Conservation (phyloP, 1,140 invertebrate genomes). For the Hyposmocoma kahamanoa region DNA sequence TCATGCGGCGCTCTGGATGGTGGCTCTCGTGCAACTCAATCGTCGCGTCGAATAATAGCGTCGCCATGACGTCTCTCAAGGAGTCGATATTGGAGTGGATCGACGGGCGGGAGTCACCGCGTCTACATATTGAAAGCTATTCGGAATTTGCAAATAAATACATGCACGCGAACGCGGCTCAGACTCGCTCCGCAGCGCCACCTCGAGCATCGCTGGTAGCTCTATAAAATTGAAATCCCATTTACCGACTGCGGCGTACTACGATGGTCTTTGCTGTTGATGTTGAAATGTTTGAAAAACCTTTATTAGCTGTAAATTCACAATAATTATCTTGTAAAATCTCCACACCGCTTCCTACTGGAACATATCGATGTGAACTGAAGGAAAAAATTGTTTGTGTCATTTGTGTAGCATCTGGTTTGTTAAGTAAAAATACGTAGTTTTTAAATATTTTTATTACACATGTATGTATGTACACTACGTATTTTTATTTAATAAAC, state of each 20-base stretch:
- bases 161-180: constrained; percentile 41
- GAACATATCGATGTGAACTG: too few species aligned
- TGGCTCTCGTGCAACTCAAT: constrained; percentile 44
- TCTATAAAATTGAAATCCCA: constrained; percentile 67
- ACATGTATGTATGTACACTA: too few species aligned
- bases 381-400: too few species aligned
- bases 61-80: constrained; percentile 45
- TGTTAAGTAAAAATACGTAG: too few species aligned
- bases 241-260: constrained; percentile 44
- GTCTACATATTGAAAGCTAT: constrained; percentile 70
- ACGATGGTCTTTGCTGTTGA: constrained; percentile 44
- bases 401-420: too few species aligned
- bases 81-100: constrained; percentile 64
- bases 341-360: too few species aligned
- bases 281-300: too few species aligned
- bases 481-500: too few species aligned
- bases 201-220: constrained; percentile 49
- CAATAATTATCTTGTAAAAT: too few species aligned
- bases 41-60: constrained; percentile 48
- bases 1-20: constrained; percentile 39
- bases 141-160: constrained; percentile 72
- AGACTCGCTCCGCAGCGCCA: constrained; percentile 26
- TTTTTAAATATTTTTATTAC: too few species aligned
- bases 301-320: too few species aligned
- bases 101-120: constrained; percentile 58